Evolutionary conservation across 1,140 invertebrate species (phyloP).

Genomic region (Anagrus nilaparvatae): DNA sequence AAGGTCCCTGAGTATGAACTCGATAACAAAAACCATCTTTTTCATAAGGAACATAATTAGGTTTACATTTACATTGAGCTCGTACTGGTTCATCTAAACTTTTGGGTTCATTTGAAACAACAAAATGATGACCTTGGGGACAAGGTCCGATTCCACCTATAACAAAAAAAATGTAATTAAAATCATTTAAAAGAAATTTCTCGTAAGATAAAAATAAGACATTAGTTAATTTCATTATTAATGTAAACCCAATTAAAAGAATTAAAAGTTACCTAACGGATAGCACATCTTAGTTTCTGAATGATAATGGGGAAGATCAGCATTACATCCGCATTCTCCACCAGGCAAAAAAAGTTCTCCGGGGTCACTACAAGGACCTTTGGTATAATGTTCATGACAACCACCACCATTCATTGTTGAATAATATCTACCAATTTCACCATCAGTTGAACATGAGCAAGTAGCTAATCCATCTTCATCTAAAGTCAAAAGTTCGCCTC

Average conservation of each 20-base stretch:
- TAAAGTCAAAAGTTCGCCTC: conserved; percentile 53
- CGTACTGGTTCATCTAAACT: conserved; percentile 21
- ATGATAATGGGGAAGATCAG: conserved; percentile 60
- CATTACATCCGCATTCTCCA: conserved; percentile 58
- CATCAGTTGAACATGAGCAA: conserved; percentile 44
- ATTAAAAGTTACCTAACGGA: conserved; percentile 58
- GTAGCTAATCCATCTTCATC: conserved; percentile 49
- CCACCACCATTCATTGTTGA: conserved; percentile 44
- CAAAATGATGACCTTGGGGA: conserved; percentile 56
- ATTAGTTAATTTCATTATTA: neutral
- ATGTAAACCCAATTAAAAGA: neutral
- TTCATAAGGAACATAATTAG: conserved; percentile 52
- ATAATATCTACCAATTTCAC: conserved; percentile 40
- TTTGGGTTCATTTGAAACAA: conserved; percentile 28
- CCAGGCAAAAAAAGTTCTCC: conserved; percentile 66
- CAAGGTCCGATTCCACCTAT: conserved; percentile 59
- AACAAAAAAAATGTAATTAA: conserved; percentile 12
- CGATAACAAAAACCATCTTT: conserved; percentile 61
- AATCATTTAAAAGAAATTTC: neutral
- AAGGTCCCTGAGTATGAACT: conserved; percentile 66
- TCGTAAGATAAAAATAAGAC: neutral
- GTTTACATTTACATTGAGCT: conserved; percentile 58
- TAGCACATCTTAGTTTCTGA: conserved; percentile 56
- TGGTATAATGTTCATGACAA: conserved; percentile 68
- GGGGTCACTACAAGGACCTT: conserved; percentile 60